These are phyloP conservation scores for Oceanodroma tethys DNA, from an alignment of 2,113 vertebrate genomes.

Conservation along the genomic window DNA sequence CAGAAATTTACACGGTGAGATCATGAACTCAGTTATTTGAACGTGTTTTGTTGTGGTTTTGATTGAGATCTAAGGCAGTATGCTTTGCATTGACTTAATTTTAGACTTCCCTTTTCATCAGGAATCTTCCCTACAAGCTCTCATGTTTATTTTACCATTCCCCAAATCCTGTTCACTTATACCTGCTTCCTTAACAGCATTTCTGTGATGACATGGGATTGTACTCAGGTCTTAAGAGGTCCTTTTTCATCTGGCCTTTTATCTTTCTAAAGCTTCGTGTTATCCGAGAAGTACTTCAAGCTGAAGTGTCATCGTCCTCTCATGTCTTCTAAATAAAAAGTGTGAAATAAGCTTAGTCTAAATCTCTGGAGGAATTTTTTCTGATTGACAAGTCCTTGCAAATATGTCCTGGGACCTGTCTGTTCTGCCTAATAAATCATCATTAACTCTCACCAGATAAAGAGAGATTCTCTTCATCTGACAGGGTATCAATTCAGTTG, in stretches of 20 bases:
- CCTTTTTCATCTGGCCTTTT: constrained; percentile 10
- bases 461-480: constrained; percentile 33
- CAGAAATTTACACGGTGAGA: not conserved
- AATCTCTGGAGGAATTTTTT: constrained; percentile 18
- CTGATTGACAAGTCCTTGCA: constrained; percentile 40
- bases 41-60: not conserved
- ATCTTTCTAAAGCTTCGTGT: constrained; percentile 5
- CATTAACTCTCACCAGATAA: constrained; percentile 44
- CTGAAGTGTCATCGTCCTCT: not conserved
- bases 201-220: constrained; percentile 27
- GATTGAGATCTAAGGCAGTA: not conserved
- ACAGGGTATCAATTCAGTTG: constrained; percentile 44
- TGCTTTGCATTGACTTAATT: not conserved
- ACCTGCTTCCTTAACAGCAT: not conserved
- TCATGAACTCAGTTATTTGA: not conserved
- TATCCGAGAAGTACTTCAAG: constrained; percentile 11
- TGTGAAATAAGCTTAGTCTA: constrained; percentile 11
- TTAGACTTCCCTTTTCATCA: not conserved
- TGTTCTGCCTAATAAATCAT: constrained; percentile 56
- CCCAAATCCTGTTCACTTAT: not conserved
- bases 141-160: not conserved
- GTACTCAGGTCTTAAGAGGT: not conserved
- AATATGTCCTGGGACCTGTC: constrained; percentile 14
- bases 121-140: not conserved
- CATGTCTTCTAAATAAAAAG: constrained; percentile 11